Conservation (phyloP, 2,113 vertebrate genomes). For the Malurus melanocephalus region DNA sequence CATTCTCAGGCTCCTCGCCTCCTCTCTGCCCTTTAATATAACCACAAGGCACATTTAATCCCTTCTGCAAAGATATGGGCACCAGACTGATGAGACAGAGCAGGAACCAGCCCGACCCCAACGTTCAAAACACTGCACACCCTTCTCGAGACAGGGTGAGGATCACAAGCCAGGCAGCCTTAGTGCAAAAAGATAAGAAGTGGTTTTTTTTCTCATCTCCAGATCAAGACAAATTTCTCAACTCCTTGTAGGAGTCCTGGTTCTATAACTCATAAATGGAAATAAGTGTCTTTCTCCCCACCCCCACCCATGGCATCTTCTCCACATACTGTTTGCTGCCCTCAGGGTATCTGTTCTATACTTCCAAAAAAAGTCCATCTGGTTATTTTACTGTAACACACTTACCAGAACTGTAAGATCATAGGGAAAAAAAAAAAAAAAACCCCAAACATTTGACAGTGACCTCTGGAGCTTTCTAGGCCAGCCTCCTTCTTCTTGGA, state of each 20-base stretch:
- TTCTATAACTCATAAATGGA: slow-evolving; percentile 53
- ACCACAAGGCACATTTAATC: slow-evolving; percentile 19
- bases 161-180: slow-evolving; percentile 19
- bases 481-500: slow-evolving; percentile 12
- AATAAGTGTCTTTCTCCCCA: slow-evolving; percentile 17
- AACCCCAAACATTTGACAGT: not conserved
- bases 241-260: slow-evolving; percentile 22
- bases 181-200: slow-evolving; percentile 14
- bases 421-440: not conserved
- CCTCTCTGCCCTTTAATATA: slow-evolving; percentile 17
- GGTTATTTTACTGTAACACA: slow-evolving; percentile 53
- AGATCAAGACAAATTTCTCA: slow-evolving; percentile 51
- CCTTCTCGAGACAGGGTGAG: not conserved
- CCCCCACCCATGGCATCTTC: not conserved
- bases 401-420: slow-evolving; percentile 52
- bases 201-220: slow-evolving; percentile 37
- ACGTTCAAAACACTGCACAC: not conserved
- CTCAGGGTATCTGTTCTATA: slow-evolving; percentile 60
- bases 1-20: not conserved
- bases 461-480: slow-evolving; percentile 39
- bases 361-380: slow-evolving; percentile 56
- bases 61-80: not conserved
- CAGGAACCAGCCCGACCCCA: slow-evolving; percentile 1
- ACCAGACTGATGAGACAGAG: not conserved
- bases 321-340: slow-evolving; percentile 47